Percentiles rank a stretch among this genome's conserved stretches.
These are phyloP conservation scores for Drosophila kurseongensis DNA, from an alignment of 1,140 invertebrate species.

Conservation along the genomic window DNA sequence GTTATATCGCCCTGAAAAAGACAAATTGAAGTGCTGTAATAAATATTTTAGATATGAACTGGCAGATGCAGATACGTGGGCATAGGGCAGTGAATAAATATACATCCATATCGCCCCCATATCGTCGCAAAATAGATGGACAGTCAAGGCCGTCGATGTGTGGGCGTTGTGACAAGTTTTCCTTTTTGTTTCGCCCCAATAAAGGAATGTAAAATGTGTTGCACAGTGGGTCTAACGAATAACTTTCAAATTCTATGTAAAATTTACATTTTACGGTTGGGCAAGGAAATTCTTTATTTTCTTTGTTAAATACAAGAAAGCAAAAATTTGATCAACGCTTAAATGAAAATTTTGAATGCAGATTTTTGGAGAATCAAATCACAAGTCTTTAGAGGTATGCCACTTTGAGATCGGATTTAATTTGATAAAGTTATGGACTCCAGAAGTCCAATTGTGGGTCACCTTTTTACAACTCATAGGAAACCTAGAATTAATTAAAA, in stretches of 20 bases:
- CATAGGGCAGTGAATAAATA: conserved; percentile 27
- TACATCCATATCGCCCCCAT: conserved; percentile 7
- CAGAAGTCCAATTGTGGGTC: too few species aligned
- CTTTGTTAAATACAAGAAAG: too few species aligned
- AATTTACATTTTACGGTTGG: too few species aligned
- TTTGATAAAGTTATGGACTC: too few species aligned
- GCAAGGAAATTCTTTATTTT: too few species aligned
- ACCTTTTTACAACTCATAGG: too few species aligned
- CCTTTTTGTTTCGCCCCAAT: conserved; percentile 9
- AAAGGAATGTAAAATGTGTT: conserved; percentile 4
- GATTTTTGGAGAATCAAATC: too few species aligned
- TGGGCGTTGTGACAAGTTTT: conserved; percentile 7
- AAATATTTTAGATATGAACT: conserved; percentile 45
- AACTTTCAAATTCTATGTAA: neutral
- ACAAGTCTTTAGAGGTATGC: too few species aligned
- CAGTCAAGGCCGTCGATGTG: conserved; percentile 16
- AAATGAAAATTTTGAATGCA: too few species aligned
- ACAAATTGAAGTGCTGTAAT: conserved; percentile 43
- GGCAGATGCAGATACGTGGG: conserved; percentile 34
- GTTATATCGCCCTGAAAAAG: conserved; percentile 40
- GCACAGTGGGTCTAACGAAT: conserved; percentile 1
- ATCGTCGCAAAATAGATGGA: conserved; percentile 8
- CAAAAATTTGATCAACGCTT: too few species aligned
- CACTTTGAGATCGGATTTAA: too few species aligned
- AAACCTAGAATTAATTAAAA: too few species aligned